Base-by-base conservation (phyloP, 1,140 invertebrate species). In the Heliconius congener region DNA sequence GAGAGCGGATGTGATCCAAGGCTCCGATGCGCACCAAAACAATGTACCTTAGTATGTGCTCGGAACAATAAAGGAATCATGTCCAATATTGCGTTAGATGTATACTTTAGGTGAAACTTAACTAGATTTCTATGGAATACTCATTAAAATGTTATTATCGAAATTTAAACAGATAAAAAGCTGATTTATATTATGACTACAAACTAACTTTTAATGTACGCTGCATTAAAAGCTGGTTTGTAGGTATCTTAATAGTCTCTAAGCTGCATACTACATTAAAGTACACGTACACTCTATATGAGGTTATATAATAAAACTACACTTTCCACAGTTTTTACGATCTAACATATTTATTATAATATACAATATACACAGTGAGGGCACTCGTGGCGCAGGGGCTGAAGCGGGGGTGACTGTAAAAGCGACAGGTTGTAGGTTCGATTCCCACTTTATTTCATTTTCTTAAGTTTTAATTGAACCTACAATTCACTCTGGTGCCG, bases 1-100 rank as follows among this genome's bases (percentile, higher is more conserved):
- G 89, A 89, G 91, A 92, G 83, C 83, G 91, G 87, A 88, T 86
- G 79, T 79, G 73, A 71, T 74, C 84, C 85, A 88, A 87, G 84
- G 84, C 85, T 84, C 71, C 74, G 79, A 83, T 81, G 79, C 75
- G 76, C 71, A 75, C 77, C 39, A 71, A 76, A 77, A 77, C 80
- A 81, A 83, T 81, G 37, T 57, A 77, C 23, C 66, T 70, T 42
- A 55, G 52, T 42, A 76, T 16, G 13, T 42, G 60, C 1, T 66
- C 46, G 27, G 71, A 50, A 76, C 74, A 70, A 76, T 76, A 77
- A 66, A 30, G 30, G 11, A 66, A 30, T 27, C 3, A 11, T 30
- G 27, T 66, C 9, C 55, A 60, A 60, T 60, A 60, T 60, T 60
- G n/a, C n/a, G 55, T 60, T 60, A 60, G 55, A n/a, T 60, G 55